Conservation (phyloP, 2,797 vertebrate species). For the Danio albolineatus region DNA sequence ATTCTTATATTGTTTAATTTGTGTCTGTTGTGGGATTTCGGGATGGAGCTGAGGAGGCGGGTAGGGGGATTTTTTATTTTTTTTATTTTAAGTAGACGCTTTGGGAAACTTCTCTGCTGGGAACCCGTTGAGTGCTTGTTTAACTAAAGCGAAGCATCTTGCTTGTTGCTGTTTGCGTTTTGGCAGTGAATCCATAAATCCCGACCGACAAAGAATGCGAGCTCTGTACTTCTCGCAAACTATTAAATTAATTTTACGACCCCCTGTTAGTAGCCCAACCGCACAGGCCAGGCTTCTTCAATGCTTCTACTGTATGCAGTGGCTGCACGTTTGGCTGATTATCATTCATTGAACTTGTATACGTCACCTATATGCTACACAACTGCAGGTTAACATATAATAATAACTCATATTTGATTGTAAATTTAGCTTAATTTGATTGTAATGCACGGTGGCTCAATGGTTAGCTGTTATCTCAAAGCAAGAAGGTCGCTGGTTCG, state of each 20-base stretch:
- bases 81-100: slow-evolving; percentile 31
- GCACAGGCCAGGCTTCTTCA: slow-evolving; percentile 15
- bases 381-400: too few relatives aligned
- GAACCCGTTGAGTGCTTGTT: slow-evolving; percentile 31
- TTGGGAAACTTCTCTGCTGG: slow-evolving; percentile 49
- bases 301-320: neutral
- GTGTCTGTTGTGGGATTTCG: slow-evolving; percentile 59
- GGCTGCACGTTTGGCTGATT: slow-evolving; percentile 6
- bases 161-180: slow-evolving; percentile 37
- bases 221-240: slow-evolving; percentile 39
- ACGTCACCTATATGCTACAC: too few relatives aligned
- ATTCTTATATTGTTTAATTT: slow-evolving; percentile 59
- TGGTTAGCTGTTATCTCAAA: too few relatives aligned
- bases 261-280: slow-evolving; percentile 22
- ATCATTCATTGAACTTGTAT: too few relatives aligned
- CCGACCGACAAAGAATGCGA: slow-evolving; percentile 29
- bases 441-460: too few relatives aligned
- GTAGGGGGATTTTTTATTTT: neutral
- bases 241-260: slow-evolving; percentile 37
- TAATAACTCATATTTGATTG: too few relatives aligned
- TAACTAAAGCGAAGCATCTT: slow-evolving; percentile 12
- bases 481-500: too few relatives aligned
- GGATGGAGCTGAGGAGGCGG: slow-evolving; percentile 11
- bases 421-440: too few relatives aligned
- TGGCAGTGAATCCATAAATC: slow-evolving; percentile 15